Evolutionary conservation across 2,797 vertebrate species (phyloP).

Genomic region (Mustela erminea): DNA sequence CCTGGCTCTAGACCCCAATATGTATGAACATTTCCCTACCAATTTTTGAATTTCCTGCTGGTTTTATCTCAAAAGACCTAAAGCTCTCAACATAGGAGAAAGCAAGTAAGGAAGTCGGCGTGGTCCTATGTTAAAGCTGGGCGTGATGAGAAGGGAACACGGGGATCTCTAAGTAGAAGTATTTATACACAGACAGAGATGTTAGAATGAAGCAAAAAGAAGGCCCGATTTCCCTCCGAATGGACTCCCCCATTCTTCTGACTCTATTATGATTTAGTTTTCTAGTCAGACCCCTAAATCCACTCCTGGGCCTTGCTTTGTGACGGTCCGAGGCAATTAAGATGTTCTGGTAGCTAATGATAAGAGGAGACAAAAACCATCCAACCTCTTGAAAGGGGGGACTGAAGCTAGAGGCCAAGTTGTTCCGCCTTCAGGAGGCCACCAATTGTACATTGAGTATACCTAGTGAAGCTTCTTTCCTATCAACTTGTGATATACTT

Average conservation of each 20-base stretch:
- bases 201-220: background rate
- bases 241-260: background rate
- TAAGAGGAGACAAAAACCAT: background rate
- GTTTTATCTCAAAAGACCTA: background rate
- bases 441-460: background rate
- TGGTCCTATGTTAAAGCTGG: background rate
- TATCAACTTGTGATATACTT: background rate
- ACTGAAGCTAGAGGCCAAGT: background rate
- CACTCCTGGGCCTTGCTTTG: background rate
- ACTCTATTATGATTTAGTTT: background rate
- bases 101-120: background rate
- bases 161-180: background rate
- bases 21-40: background rate
- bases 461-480: background rate
- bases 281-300: background rate
- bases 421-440: background rate
- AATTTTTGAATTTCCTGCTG: conserved; percentile 1
- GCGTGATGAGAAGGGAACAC: background rate
- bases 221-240: background rate
- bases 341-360: background rate
- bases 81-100: background rate
- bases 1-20: background rate
- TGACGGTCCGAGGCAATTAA: background rate
- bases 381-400: background rate
- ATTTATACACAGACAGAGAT: background rate